Conservation (phyloP, 2,113 vertebrate species). For the Perognathus longimembris region DNA sequence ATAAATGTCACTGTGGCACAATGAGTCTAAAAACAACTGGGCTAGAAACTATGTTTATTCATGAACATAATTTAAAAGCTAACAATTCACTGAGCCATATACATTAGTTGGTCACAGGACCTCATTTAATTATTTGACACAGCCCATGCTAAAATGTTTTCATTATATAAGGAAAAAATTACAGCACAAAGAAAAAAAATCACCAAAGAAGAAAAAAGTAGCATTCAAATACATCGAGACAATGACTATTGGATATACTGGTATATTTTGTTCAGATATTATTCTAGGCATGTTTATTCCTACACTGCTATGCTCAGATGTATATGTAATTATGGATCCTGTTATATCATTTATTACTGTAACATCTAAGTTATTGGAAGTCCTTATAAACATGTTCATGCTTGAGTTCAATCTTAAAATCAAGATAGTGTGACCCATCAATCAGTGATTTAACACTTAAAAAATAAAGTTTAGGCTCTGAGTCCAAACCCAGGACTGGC, state of each 20-base stretch:
- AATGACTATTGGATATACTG: not conserved
- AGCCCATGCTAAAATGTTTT: not conserved
- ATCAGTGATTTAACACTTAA: constrained; percentile 15
- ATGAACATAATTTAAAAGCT: constrained; percentile 20
- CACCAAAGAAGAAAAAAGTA: not conserved
- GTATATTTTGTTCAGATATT: not conserved
- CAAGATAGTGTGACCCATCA: not conserved
- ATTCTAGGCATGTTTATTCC: not conserved
- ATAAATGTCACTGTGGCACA: not conserved
- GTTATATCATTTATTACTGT: not conserved
- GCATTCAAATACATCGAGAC: not conserved
- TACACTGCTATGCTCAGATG: not conserved
- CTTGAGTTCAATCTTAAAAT: constrained; percentile 24
- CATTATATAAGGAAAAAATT: not conserved
- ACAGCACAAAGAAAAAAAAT: not conserved
- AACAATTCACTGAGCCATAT: constrained; percentile 16
- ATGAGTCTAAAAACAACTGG: not conserved
- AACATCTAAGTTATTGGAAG: not conserved
- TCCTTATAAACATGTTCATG: constrained; percentile 30
- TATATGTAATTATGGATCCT: not conserved
- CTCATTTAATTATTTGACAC: constrained; percentile 13
- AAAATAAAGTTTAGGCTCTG: constrained; percentile 14
- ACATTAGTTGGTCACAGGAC: not conserved
- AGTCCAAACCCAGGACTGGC: no score
- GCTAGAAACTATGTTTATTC: not conserved